Conservation (phyloP, 1,140 invertebrate species). For the Wiebesia pumilae region DNA sequence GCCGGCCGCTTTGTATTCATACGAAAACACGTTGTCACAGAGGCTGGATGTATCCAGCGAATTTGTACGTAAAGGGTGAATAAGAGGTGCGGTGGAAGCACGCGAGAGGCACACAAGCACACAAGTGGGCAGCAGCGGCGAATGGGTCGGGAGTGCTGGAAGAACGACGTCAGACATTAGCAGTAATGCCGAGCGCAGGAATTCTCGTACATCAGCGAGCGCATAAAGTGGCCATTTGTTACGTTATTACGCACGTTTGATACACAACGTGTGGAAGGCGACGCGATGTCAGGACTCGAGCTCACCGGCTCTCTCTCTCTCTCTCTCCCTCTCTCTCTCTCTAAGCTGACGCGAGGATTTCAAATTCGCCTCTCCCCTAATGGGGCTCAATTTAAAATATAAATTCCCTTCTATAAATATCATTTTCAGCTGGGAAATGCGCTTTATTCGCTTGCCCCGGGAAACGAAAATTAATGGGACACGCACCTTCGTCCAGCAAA, state of each 20-base stretch:
- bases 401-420: conserved; percentile 70
- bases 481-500: neutral
- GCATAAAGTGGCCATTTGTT: conserved; percentile 72
- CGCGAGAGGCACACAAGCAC: neutral
- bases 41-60: neutral
- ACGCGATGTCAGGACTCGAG: neutral
- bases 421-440: conserved; percentile 54
- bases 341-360: conserved; percentile 53
- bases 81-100: conserved; percentile 3
- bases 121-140: neutral
- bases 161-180: conserved; percentile 69
- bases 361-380: conserved; percentile 63
- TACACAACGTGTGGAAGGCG: conserved; percentile 61
- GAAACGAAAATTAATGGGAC: conserved; percentile 19
- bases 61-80: conserved; percentile 46
- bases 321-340: too few species aligned
- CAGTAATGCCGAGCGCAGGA: conserved; percentile 67
- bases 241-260: conserved; percentile 72
- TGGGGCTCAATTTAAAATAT: conserved; percentile 72
- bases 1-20: conserved; percentile 33
- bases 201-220: conserved; percentile 63
- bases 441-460: neutral
- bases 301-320: neutral
- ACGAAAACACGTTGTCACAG: conserved; percentile 27
- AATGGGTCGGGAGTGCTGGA: conserved; percentile 52